Evolutionary conservation across 2,797 vertebrate genomes (phyloP).

Genomic region (Fistularia tabacaria): DNA sequence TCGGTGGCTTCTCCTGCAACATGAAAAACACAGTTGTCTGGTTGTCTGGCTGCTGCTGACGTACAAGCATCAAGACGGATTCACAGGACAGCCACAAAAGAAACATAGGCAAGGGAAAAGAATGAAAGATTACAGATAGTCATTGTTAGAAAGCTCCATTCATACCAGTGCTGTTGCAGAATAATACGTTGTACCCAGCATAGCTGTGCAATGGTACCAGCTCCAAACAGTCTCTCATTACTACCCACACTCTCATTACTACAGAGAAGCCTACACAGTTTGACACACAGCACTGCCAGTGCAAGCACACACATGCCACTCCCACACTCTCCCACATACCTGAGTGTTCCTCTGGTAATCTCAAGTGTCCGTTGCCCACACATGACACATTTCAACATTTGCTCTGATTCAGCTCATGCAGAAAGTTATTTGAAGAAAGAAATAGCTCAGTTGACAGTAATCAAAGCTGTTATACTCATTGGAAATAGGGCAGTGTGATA

Average conservation of each 20-base stretch:
- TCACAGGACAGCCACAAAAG: neutral
- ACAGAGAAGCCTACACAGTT: conserved; percentile 17
- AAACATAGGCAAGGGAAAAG: conserved; percentile 15
- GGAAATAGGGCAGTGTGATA: too few species aligned
- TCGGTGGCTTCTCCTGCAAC: conserved; percentile 31
- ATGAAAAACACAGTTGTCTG: conserved; percentile 39
- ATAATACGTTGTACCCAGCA: conserved; percentile 62
- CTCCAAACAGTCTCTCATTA: conserved; percentile 59
- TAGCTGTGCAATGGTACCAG: conserved; percentile 48
- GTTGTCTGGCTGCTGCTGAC: conserved; percentile 40
- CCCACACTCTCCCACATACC: too few species aligned
- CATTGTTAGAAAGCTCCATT: conserved; percentile 65
- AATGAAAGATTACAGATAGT: conserved; percentile 57
- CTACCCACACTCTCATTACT: conserved; percentile 38
- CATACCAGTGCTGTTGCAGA: conserved; percentile 60
- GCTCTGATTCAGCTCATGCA: conserved; percentile 23
- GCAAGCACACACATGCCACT: conserved; percentile 2
- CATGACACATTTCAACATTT: conserved; percentile 26
- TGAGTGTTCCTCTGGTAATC: conserved; percentile 14
- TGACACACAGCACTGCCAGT: neutral
- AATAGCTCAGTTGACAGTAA: too few species aligned
- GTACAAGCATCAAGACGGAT: conserved; percentile 40
- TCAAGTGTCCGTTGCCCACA: conserved; percentile 13
- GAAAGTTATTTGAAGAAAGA: neutral
- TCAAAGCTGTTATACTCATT: too few species aligned